phyloP scores from a whole-genome alignment of 2,888 invertebrate genomes.

The Drosophila anceps region DNA sequence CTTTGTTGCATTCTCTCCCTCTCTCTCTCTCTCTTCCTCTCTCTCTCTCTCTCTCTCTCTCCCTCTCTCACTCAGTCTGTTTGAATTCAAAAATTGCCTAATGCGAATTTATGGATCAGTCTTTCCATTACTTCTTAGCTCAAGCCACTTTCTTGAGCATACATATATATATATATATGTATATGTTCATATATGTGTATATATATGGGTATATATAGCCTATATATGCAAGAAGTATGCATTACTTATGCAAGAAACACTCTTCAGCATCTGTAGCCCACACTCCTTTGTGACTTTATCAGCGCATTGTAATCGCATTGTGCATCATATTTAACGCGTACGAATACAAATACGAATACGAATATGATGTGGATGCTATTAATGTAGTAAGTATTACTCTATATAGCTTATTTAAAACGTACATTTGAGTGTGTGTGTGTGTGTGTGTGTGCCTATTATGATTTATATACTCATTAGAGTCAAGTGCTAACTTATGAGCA shows the following conservation, averaged over 20 bases:
- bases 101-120: slow-evolving; percentile 33
- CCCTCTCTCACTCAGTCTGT: slow-evolving; percentile 1
- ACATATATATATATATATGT: background rate
- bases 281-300: slow-evolving; percentile 56
- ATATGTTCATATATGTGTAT: slow-evolving; percentile 4
- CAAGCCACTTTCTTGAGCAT: slow-evolving; percentile 28
- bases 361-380: slow-evolving; percentile 11
- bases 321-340: slow-evolving; percentile 32
- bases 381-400: slow-evolving; percentile 5
- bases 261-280: slow-evolving; percentile 24
- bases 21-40: too few relatives aligned
- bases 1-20: slow-evolving; percentile 25
- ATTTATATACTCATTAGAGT: slow-evolving; percentile 47
- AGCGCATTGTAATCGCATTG: slow-evolving; percentile 44
- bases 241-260: slow-evolving; percentile 8
- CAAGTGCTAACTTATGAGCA: slow-evolving; percentile 27
- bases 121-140: slow-evolving; percentile 33
- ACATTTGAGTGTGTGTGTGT: too few relatives aligned
- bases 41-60: slow-evolving; percentile 19
- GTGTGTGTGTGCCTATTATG: too few relatives aligned
- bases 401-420: too few relatives aligned
- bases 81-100: slow-evolving; percentile 47
- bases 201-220: background rate
- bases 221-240: background rate
- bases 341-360: slow-evolving; percentile 9